Evolutionary conservation across 2,113 vertebrate species (phyloP).

Genomic region (Theristicus caerulescens): DNA sequence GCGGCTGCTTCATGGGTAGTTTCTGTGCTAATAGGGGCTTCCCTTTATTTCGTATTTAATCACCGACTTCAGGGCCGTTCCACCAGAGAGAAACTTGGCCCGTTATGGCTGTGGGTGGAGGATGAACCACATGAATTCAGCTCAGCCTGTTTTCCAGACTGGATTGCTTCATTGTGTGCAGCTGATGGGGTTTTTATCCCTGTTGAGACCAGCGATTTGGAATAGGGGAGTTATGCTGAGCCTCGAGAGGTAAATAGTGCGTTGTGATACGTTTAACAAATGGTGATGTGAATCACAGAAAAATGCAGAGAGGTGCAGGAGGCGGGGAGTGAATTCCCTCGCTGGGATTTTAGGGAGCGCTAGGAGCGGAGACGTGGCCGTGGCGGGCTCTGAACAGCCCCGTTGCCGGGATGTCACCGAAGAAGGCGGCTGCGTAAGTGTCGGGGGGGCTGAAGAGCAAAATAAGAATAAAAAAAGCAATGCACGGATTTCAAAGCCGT

Average conservation of each 20-base stretch:
- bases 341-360: not conserved
- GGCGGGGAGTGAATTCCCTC: not conserved
- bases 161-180: not conserved
- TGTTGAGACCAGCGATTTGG: not conserved
- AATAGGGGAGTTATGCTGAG: not conserved
- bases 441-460: not conserved
- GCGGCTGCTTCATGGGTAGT: fast-evolving
- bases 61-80: not conserved
- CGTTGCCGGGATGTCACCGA: not conserved
- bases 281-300: not conserved
- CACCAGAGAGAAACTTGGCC: not conserved
- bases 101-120: not conserved
- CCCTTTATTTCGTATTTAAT: not conserved
- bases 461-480: not conserved
- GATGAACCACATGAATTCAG: not conserved
- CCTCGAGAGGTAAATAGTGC: not conserved
- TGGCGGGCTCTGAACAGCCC: not conserved
- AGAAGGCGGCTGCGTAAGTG: not conserved
- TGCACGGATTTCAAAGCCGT: not conserved
- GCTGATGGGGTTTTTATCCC: not conserved
- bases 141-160: not conserved
- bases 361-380: not conserved
- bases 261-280: fast-evolving
- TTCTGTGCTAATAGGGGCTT: not conserved
- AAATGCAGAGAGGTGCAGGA: not conserved